Conservation (phyloP, 37 sponge, comb jelly and placozoan species). For the Oscarella lobularis region DNA sequence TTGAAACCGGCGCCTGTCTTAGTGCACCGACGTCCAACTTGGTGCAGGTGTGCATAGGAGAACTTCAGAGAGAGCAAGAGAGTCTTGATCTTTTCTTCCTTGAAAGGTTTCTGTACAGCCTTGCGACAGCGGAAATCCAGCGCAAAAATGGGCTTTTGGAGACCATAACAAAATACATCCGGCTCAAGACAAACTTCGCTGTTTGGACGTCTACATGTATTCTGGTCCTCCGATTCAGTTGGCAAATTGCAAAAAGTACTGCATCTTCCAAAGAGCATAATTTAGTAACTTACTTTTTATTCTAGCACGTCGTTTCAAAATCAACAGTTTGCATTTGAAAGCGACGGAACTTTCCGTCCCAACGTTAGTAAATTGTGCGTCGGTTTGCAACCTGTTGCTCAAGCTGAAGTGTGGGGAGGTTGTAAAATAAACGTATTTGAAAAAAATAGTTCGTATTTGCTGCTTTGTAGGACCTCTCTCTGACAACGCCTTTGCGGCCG, state of each 20-base stretch:
- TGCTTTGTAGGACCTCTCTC: background rate
- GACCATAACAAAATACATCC: background rate
- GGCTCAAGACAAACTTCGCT: background rate
- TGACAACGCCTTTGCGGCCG: background rate
- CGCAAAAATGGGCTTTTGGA: background rate
- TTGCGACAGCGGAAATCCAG: no score
- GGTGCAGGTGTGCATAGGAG: no score
- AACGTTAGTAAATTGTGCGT: background rate
- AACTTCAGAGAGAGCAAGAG: no score
- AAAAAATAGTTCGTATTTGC: background rate
- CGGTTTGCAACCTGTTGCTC: background rate
- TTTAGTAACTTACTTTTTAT: no score
- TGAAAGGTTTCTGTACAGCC: no score
- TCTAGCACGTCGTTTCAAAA: no score
- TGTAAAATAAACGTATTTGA: background rate
- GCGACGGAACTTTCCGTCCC: background rate
- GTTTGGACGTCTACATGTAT: slow-evolving; percentile 5
- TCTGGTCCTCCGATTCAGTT: slow-evolving; percentile 2
- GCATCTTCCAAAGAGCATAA: no score
- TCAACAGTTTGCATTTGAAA: background rate
- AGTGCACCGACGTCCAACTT: no score
- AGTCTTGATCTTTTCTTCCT: no score
- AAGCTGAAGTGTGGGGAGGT: background rate
- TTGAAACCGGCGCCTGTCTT: background rate
- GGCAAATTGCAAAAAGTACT: background rate